Evolutionary conservation across 2,113 vertebrate genomes (phyloP).

Genomic region (Melospiza georgiana): DNA sequence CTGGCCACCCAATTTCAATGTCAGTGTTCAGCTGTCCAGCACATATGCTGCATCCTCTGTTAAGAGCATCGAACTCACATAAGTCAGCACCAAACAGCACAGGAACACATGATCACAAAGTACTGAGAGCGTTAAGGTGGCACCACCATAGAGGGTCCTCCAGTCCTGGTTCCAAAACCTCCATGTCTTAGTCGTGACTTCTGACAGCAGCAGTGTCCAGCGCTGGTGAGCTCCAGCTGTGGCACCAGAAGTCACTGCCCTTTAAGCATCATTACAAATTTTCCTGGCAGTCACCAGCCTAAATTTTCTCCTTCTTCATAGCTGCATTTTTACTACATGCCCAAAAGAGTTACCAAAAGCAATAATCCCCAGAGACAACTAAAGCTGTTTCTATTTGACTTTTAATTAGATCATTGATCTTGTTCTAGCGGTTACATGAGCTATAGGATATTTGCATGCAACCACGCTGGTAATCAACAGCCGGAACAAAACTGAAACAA

Average conservation of each 20-base stretch:
- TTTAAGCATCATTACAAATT: background rate
- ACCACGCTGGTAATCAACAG: conserved; percentile 27
- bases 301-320: background rate
- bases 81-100: background rate
- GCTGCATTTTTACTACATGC: background rate
- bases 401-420: conserved; percentile 50
- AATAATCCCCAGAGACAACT: background rate
- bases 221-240: background rate
- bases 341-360: background rate
- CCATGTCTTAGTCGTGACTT: background rate
- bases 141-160: background rate
- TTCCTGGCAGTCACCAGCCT: background rate
- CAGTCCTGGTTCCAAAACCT: background rate
- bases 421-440: conserved; percentile 9
- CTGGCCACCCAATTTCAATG: rapidly evolving
- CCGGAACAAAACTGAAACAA: background rate
- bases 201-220: background rate
- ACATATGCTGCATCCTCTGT: background rate
- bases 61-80: background rate
- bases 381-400: conserved; percentile 26
- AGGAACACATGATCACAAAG: background rate
- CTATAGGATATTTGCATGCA: conserved; percentile 25
- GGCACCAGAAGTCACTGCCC: background rate
- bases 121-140: background rate
- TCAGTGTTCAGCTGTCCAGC: background rate